Conservation (phyloP, 2,797 vertebrate genomes). For the Anguilla obscura region DNA sequence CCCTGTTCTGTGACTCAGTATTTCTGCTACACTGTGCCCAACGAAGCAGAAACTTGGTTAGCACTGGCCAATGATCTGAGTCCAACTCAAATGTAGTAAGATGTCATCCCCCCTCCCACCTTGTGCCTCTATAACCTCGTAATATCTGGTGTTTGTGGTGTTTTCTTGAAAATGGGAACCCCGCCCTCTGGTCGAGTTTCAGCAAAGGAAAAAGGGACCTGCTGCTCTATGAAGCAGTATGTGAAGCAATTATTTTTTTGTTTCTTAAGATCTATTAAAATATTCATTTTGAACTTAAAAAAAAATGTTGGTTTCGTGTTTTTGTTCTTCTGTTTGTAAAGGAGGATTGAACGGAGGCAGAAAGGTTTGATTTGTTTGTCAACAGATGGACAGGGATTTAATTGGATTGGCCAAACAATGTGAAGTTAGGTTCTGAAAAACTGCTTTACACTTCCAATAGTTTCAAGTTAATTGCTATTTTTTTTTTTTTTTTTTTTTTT, state of each 20-base stretch:
- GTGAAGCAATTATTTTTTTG: conserved; percentile 43
- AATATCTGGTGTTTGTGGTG: conserved; percentile 53
- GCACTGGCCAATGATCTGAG: conserved; percentile 40
- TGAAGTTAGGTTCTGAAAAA: neutral
- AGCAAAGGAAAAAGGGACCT: conserved; percentile 38
- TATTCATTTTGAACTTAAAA: conserved; percentile 57
- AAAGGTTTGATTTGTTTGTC: neutral
- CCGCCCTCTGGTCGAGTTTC: conserved; percentile 15
- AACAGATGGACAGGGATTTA: neutral
- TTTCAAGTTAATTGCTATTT: neutral
- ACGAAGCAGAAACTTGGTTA: conserved; percentile 48
- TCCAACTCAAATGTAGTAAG: conserved; percentile 37
- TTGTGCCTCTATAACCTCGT: conserved; percentile 69
- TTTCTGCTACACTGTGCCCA: conserved; percentile 31
- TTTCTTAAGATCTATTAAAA: conserved; percentile 71
- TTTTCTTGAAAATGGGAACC: conserved; percentile 44
- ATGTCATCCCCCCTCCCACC: conserved; percentile 52
- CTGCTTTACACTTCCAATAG: neutral
- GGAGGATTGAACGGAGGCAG: neutral
- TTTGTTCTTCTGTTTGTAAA: neutral
- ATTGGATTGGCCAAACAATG: neutral
- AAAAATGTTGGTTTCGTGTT: conserved; percentile 41
- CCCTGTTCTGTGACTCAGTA: conserved; percentile 30
- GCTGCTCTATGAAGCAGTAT: conserved; percentile 35
- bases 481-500: too few species aligned